Evolutionary conservation across 2,888 invertebrate genomes (phyloP).

Genomic region (Coenonympha arcania): DNA sequence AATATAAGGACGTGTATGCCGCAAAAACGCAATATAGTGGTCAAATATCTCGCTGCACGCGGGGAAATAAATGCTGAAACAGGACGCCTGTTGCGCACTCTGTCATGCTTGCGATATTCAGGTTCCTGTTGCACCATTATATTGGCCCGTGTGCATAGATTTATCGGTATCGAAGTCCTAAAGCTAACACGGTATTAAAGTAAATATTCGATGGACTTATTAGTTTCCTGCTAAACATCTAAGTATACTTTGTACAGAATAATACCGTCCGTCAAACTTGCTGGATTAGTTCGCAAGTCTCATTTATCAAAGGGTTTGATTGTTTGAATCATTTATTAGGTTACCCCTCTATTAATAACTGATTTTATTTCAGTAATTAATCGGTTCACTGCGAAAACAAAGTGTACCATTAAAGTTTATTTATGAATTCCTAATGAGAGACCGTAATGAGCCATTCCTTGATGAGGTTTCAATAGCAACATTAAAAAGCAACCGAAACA

Average conservation of each 20-base stretch:
- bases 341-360: constrained; percentile 9
- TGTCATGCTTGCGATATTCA: no score
- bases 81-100: no score
- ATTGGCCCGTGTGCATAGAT: no score
- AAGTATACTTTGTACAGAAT: constrained; percentile 39
- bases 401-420: constrained; percentile 4
- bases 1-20: no score
- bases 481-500: no score
- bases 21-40: no score
- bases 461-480: constrained; percentile 5
- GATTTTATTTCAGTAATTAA: not conserved
- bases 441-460: not conserved
- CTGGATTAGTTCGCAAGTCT: constrained; percentile 46
- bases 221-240: constrained; percentile 42
- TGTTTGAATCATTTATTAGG: constrained; percentile 31
- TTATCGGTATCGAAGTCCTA: no score
- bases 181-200: no score
- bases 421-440: constrained; percentile 8
- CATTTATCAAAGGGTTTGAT: constrained; percentile 46
- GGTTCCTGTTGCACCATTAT: no score
- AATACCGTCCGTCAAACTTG: constrained; percentile 43
- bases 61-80: no score
- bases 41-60: no score
- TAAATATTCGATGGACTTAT: not conserved
- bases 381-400: constrained; percentile 3